Evolutionary conservation across 2,888 invertebrate genomes (phyloP).

Genomic region (Hypercompe scribonia): DNA sequence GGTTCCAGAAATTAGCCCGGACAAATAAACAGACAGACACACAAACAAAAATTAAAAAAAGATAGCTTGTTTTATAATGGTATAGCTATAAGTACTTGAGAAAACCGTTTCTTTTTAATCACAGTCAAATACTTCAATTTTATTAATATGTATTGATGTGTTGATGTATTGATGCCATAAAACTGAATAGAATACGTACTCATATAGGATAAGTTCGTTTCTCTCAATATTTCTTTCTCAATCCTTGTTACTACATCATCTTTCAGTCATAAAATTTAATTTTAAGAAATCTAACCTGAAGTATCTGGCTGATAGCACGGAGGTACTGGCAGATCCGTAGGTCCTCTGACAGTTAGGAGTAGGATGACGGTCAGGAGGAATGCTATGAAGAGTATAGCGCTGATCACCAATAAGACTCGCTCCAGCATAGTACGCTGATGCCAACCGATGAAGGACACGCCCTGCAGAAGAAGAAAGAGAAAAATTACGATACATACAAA

Average conservation of each 20-base stretch:
- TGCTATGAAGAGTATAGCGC: slow-evolving; percentile 86
- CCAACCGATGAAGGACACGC: slow-evolving; percentile 90
- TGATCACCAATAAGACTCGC: slow-evolving; percentile 88
- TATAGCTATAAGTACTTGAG: too few relatives aligned
- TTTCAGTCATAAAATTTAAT: background rate
- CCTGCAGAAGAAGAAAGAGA: slow-evolving; percentile 74
- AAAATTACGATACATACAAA: background rate
- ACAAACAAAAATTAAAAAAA: too few relatives aligned
- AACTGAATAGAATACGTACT: too few relatives aligned
- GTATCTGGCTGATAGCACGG: slow-evolving; percentile 83
- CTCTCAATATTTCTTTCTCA: background rate
- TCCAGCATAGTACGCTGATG: slow-evolving; percentile 90
- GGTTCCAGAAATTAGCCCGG: too few relatives aligned
- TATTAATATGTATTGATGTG: too few relatives aligned
- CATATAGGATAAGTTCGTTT: too few relatives aligned
- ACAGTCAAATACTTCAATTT: too few relatives aligned
- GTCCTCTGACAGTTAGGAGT: slow-evolving; percentile 81
- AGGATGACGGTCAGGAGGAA: slow-evolving; percentile 82
- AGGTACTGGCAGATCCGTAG: slow-evolving; percentile 73
- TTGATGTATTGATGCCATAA: too few relatives aligned
- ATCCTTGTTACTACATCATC: background rate
- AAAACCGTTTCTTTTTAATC: too few relatives aligned
- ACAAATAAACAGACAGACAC: too few relatives aligned
- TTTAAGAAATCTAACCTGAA: slow-evolving; percentile 68
- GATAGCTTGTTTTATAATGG: too few relatives aligned